phyloP scores from a whole-genome alignment of 2,797 vertebrate genomes.

The Lepilemur septentrionalis region DNA sequence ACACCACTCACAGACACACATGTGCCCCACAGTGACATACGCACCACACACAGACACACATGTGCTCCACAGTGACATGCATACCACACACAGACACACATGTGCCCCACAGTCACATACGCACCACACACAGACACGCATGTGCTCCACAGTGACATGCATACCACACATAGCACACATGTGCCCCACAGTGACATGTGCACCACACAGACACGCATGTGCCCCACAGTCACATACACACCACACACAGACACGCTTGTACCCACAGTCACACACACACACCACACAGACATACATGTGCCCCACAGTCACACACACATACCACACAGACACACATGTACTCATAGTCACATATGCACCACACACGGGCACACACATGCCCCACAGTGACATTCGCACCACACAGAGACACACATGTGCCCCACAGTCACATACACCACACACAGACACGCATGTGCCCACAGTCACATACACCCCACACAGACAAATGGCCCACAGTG shows the following conservation, averaged over 20 bases:
- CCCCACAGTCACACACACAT: not conserved
- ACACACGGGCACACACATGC: not conserved
- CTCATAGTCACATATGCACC: not conserved
- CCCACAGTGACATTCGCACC: not conserved
- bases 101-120: not conserved
- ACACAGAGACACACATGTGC: not conserved
- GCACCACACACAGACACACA: not conserved
- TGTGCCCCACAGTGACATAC: not conserved
- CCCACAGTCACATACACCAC: not conserved
- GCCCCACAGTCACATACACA: not conserved
- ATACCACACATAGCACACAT: not conserved
- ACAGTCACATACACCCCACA: too few species aligned
- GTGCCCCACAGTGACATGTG: not conserved
- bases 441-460: not conserved
- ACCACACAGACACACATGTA: not conserved
- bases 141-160: not conserved
- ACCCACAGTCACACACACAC: not conserved
- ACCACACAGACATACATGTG: not conserved
- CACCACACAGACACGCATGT: not conserved
- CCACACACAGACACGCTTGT: not conserved
- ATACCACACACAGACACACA: not conserved
- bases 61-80: not conserved
- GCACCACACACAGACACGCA: not conserved
- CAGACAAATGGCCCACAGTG: not conserved
- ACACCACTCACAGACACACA: too few species aligned